A percentile compares a stretch with the other conserved stretches of the same genome.
These are phyloP conservation scores for Leptarthrus brevirostris DNA, from an alignment of 2,888 invertebrate species.

Conservation along the genomic window DNA sequence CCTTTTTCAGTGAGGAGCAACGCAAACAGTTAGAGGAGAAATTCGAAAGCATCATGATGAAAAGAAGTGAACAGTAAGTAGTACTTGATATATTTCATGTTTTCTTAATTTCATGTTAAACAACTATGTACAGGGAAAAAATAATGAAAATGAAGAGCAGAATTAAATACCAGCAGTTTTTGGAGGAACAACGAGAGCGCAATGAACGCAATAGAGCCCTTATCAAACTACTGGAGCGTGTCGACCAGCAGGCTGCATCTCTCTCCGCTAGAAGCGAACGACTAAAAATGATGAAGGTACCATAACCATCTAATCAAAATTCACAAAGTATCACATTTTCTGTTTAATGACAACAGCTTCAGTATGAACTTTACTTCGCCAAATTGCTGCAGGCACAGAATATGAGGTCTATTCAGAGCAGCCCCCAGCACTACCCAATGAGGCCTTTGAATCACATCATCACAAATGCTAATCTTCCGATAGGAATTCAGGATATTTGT, in stretches of 20 bases:
- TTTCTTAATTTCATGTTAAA: conserved; percentile 2
- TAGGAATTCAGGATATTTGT: conserved; percentile 33
- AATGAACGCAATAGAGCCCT: conserved; percentile 73
- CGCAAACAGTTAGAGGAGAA: conserved; percentile 70
- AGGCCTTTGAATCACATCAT: conserved; percentile 18
- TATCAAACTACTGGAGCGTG: conserved; percentile 70
- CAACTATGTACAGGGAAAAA: conserved; percentile 60
- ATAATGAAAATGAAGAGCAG: conserved; percentile 60
- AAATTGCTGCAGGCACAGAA: conserved; percentile 65
- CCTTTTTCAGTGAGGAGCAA: conserved; percentile 68
- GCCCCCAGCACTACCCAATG: conserved; percentile 12
- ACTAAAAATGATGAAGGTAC: conserved; percentile 70
- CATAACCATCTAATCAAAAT: conserved; percentile 49
- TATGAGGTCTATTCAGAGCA: conserved; percentile 60
- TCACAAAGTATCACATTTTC: background rate
- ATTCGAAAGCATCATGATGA: conserved; percentile 69
- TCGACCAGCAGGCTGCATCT: conserved; percentile 70
- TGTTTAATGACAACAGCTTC: conserved; percentile 60
- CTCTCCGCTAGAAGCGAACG: conserved; percentile 73
- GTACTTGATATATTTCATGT: conserved; percentile 29
- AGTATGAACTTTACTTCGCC: conserved; percentile 66
- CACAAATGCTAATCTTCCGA: conserved; percentile 22
- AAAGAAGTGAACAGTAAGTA: conserved; percentile 69
- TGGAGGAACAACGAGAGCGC: conserved; percentile 72
- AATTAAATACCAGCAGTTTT: conserved; percentile 64